Evolutionary conservation across 2,888 invertebrate species (phyloP).

Genomic region (Dryadula phaetusa): DNA sequence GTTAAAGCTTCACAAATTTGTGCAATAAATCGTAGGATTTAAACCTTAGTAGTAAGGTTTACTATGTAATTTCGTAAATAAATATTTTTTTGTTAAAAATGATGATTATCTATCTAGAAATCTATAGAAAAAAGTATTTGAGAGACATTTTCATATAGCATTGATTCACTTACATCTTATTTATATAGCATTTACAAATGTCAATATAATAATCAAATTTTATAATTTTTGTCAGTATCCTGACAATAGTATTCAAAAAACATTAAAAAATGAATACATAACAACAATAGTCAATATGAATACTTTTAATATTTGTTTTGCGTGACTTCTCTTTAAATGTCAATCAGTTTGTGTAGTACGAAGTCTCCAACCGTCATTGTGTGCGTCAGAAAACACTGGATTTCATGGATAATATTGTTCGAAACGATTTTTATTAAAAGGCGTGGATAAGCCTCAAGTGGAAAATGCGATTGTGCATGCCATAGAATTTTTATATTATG

Average conservation of each 20-base stretch:
- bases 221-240: neutral
- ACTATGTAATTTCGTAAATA: too few species aligned
- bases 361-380: slow-evolving; percentile 48
- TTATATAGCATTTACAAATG: too few species aligned
- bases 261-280: neutral
- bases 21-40: neutral
- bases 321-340: slow-evolving; percentile 55
- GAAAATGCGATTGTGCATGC: slow-evolving; percentile 13
- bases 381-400: slow-evolving; percentile 31
- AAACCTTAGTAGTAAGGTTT: too few species aligned
- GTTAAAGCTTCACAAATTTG: neutral
- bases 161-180: too few species aligned
- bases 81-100: neutral
- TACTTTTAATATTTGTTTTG: slow-evolving; percentile 57
- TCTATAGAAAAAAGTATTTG: too few species aligned
- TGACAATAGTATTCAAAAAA: neutral
- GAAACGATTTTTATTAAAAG: slow-evolving; percentile 25
- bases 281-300: slow-evolving; percentile 37
- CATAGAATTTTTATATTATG: slow-evolving; percentile 20
- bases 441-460: slow-evolving; percentile 27
- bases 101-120: too few species aligned
- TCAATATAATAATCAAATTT: neutral
- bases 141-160: too few species aligned
- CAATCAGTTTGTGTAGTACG: slow-evolving; percentile 51
- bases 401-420: slow-evolving; percentile 28